Conservation (phyloP, 2,113 vertebrate species). For the Coptodon rendalli region DNA sequence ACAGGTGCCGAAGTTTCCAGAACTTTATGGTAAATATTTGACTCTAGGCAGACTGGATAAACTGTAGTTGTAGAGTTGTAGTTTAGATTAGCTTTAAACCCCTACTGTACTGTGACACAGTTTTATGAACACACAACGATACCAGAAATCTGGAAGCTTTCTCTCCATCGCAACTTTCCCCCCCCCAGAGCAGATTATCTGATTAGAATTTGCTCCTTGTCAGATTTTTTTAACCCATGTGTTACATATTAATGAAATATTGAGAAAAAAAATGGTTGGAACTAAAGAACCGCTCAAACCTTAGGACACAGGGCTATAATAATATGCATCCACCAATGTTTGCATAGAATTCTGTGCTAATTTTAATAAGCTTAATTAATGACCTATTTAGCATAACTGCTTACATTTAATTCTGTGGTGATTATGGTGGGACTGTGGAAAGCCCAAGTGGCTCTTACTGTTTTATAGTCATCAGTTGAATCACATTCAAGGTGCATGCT, state of each 20-base stretch:
- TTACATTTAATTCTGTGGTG: neutral
- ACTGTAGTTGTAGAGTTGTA: neutral
- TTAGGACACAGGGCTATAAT: neutral
- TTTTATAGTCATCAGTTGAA: slow-evolving; percentile 11
- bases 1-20: slow-evolving; percentile 63
- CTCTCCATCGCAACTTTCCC: neutral
- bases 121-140: neutral
- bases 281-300: neutral
- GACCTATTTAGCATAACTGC: slow-evolving; percentile 26
- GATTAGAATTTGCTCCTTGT: slow-evolving; percentile 16
- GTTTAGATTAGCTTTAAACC: neutral
- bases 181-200: slow-evolving; percentile 19
- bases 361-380: slow-evolving; percentile 23
- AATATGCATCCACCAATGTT: neutral
- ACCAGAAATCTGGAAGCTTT: neutral
- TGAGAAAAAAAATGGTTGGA: neutral
- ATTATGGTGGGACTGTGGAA: neutral
- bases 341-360: neutral
- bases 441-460: slow-evolving; percentile 14
- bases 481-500: slow-evolving; percentile 5
- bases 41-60: neutral
- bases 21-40: slow-evolving; percentile 60
- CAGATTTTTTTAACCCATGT: neutral
- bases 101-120: neutral
- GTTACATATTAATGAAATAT: slow-evolving; percentile 31